Conservation (phyloP, 2,797 vertebrate species). For the Karalla daura region DNA sequence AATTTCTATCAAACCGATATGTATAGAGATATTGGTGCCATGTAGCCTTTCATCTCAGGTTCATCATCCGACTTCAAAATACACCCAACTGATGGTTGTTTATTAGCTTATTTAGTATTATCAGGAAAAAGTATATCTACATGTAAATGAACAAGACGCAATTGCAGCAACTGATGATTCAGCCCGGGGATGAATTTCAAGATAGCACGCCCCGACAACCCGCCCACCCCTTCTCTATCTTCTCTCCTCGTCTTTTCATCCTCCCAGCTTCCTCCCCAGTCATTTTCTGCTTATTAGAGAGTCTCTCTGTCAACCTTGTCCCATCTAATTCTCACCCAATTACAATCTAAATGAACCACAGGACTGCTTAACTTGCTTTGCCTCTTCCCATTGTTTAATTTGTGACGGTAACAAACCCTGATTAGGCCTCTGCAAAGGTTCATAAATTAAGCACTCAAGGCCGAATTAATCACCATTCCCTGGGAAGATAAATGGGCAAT, state of each 20-base stretch:
- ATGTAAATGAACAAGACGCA: not conserved
- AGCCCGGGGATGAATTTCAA: constrained; percentile 8
- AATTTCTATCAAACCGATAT: no score
- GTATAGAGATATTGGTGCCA: no score
- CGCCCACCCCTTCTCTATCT: not conserved
- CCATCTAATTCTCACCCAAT: constrained; percentile 80
- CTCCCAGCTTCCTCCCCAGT: constrained; percentile 51
- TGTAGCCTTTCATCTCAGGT: no score
- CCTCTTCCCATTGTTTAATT: constrained; percentile 80
- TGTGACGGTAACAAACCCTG: constrained; percentile 77
- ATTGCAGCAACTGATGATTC: constrained; percentile 14
- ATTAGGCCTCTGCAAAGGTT: constrained; percentile 69
- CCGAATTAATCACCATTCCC: constrained; percentile 69
- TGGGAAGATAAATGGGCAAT: constrained; percentile 60
- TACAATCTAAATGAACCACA: constrained; percentile 80
- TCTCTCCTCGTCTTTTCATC: constrained; percentile 2
- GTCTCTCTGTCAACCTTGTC: constrained; percentile 73
- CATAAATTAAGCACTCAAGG: constrained; percentile 74
- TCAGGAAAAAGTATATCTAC: no score
- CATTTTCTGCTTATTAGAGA: constrained; percentile 71
- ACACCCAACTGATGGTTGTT: no score
- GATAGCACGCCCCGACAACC: not conserved
- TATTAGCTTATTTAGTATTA: no score
- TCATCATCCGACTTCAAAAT: no score
- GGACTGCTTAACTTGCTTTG: constrained; percentile 73